Evolutionary conservation across 2,888 invertebrate genomes (phyloP).

Genomic region (Patella pellucida): DNA sequence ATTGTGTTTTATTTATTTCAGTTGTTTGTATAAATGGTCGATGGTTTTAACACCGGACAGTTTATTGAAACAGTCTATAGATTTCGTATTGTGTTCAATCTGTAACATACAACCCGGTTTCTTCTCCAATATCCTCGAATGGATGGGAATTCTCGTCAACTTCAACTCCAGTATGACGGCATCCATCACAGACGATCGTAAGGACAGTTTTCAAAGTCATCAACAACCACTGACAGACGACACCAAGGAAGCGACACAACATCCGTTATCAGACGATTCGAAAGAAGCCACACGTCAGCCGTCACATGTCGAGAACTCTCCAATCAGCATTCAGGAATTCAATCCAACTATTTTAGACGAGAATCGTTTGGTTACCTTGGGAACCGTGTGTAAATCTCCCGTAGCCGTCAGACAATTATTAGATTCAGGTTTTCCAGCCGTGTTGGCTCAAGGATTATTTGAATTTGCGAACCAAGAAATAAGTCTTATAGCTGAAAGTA

Average conservation of each 20-base stretch:
- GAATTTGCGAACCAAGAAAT: slow-evolving; percentile 67
- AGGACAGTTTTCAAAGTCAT: slow-evolving; percentile 61
- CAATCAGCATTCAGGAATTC: slow-evolving; percentile 52
- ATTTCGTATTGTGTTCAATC: slow-evolving; percentile 87
- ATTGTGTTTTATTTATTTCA: slow-evolving; percentile 54
- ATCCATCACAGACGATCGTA: slow-evolving; percentile 77
- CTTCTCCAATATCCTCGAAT: slow-evolving; percentile 81
- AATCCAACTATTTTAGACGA: slow-evolving; percentile 61
- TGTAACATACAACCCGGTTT: slow-evolving; percentile 86
- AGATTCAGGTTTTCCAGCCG: slow-evolving; percentile 79
- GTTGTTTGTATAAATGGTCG: slow-evolving; percentile 83
- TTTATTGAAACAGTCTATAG: slow-evolving; percentile 84
- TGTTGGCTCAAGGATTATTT: slow-evolving; percentile 65
- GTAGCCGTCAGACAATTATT: slow-evolving; percentile 83
- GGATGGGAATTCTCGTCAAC: slow-evolving; percentile 75
- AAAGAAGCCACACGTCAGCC: slow-evolving; percentile 52
- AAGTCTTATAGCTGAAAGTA: not conserved
- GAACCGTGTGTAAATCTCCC: slow-evolving; percentile 85
- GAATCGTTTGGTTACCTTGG: slow-evolving; percentile 81
- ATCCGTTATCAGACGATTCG: slow-evolving; percentile 69
- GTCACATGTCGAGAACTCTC: slow-evolving; percentile 32
- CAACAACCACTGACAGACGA: slow-evolving; percentile 72
- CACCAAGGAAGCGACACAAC: slow-evolving; percentile 64
- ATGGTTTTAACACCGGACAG: slow-evolving; percentile 79
- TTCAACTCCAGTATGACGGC: slow-evolving; percentile 73